These are phyloP conservation scores for Melanocharis versteri DNA, from an alignment of 2,113 vertebrate genomes.

Conservation along the genomic window DNA sequence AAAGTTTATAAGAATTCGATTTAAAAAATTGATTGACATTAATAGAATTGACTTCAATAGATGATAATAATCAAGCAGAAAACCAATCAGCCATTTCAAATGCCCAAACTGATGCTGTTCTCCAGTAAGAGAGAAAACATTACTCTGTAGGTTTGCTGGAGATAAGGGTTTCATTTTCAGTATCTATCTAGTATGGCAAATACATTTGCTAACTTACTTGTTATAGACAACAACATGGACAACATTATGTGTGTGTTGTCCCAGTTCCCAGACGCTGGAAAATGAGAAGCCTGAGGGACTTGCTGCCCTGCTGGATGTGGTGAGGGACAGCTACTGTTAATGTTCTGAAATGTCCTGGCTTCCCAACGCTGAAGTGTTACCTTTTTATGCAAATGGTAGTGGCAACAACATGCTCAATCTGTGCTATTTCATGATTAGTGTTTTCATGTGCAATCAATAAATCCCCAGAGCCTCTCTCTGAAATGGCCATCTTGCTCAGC, in stretches of 20 bases:
- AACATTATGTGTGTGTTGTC: neutral
- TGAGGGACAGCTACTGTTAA: neutral
- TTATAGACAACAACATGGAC: neutral
- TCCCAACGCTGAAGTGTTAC: neutral
- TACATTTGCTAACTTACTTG: neutral
- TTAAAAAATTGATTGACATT: neutral
- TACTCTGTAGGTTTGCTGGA: neutral
- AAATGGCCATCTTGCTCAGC: slow-evolving; percentile 10
- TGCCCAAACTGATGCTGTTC: neutral
- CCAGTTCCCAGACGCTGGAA: neutral
- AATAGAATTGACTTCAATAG: neutral
- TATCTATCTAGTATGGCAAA: neutral
- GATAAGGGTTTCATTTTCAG: neutral
- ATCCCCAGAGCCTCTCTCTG: neutral
- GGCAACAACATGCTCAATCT: neutral
- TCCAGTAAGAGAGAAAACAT: neutral
- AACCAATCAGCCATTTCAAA: neutral
- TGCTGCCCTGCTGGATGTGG: neutral
- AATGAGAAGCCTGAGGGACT: neutral
- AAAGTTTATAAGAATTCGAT: neutral
- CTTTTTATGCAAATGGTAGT: slow-evolving; percentile 4
- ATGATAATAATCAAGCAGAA: neutral
- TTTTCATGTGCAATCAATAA: slow-evolving; percentile 29
- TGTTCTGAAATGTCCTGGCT: neutral
- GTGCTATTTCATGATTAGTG: slow-evolving; percentile 24